Evolutionary conservation across 2,113 vertebrate genomes (phyloP).

Genomic region (Nerophis ophidion): DNA sequence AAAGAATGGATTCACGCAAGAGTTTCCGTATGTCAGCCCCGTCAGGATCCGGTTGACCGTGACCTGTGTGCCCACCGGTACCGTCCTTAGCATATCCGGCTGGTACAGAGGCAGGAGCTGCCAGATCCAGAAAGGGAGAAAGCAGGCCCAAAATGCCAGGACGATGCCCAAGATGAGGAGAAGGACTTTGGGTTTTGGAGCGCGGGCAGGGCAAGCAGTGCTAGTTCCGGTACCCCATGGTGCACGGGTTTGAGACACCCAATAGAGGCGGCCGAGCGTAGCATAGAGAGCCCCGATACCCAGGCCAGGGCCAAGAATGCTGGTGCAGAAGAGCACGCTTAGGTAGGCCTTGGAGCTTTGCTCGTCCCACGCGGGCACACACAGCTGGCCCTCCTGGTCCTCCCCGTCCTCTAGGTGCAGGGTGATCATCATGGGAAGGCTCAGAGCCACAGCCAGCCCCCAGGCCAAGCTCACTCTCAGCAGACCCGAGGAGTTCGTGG

Average conservation of each 20-base stretch:
- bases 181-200: conserved; percentile 79
- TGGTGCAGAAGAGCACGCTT: conserved; percentile 78
- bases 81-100: conserved; percentile 66
- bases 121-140: conserved; percentile 83
- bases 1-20: conserved; percentile 81
- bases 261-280: conserved; percentile 75
- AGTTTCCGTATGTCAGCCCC: conserved; percentile 79
- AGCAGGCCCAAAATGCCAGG: conserved; percentile 80
- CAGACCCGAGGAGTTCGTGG: conserved; percentile 67
- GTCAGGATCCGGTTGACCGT: conserved; percentile 79
- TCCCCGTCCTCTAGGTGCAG: conserved; percentile 77
- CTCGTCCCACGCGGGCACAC: conserved; percentile 78
- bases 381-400: conserved; percentile 70
- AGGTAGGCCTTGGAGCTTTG: conserved; percentile 76
- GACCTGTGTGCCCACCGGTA: conserved; percentile 75
- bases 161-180: conserved; percentile 79
- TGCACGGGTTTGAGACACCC: conserved; percentile 75
- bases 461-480: conserved; percentile 73
- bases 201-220: conserved; percentile 57
- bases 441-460: conserved; percentile 75
- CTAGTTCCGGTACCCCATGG: conserved; percentile 65
- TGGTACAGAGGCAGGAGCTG: conserved; percentile 78
- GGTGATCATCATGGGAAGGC: conserved; percentile 81
- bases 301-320: conserved; percentile 78
- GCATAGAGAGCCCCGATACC: conserved; percentile 77